Evolutionary conservation across 2,888 invertebrate genomes (phyloP).

Genomic region (Lasioglossum leucozonium): DNA sequence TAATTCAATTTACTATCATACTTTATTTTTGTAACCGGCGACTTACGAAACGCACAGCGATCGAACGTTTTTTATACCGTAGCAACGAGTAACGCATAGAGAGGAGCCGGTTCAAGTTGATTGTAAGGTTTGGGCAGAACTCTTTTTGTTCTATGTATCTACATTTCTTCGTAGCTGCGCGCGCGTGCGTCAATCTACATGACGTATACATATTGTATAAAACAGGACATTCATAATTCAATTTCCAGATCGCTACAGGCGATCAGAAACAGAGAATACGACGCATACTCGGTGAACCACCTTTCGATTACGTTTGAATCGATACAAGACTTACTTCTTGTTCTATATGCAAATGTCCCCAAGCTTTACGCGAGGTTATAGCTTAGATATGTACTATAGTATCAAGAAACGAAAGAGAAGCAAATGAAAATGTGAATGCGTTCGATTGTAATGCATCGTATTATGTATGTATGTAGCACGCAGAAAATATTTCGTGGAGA

Average conservation of each 20-base stretch:
- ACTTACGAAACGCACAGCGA: background rate
- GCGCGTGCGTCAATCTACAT: background rate
- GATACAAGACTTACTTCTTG: slow-evolving; percentile 28
- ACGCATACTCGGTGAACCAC: slow-evolving; percentile 28
- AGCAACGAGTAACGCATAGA: background rate
- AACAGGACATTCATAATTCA: slow-evolving; percentile 45
- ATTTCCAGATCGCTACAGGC: slow-evolving; percentile 29
- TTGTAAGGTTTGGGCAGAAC: background rate
- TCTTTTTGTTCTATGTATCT: too few species aligned
- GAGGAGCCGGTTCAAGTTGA: background rate
- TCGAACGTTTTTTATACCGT: background rate
- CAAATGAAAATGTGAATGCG: background rate
- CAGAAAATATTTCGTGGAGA: background rate
- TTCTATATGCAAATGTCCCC: background rate
- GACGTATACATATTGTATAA: background rate
- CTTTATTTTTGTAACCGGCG: background rate
- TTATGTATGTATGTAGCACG: background rate
- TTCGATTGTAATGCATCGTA: too few species aligned
- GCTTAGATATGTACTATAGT: too few species aligned
- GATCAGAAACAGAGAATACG: slow-evolving; percentile 35
- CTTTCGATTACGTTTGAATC: slow-evolving; percentile 54
- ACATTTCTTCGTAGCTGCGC: background rate
- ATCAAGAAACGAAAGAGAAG: background rate
- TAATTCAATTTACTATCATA: background rate
- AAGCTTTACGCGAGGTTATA: background rate